Conservation (phyloP, 1,140 invertebrate species). For the Drosophila nigromelanica region DNA sequence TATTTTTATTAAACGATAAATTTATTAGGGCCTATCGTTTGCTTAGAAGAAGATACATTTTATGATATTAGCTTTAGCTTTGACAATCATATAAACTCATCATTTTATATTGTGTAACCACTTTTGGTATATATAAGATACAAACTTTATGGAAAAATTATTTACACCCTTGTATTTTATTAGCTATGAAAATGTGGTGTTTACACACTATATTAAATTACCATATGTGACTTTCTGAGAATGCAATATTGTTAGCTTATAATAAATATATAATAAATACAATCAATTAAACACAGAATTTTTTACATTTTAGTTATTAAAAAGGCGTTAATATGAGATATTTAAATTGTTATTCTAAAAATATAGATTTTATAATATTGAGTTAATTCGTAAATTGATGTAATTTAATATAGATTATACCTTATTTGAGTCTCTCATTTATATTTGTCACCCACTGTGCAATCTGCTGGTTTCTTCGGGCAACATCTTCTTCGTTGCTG, state of each 20-base stretch:
- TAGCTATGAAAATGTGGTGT: background rate
- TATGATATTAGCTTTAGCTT: background rate
- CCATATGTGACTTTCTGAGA: too few relatives aligned
- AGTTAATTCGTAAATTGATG: too few relatives aligned
- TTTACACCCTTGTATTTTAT: background rate
- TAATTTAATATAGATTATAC: background rate
- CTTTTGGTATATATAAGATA: background rate
- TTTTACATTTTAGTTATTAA: too few relatives aligned
- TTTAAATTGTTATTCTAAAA: too few relatives aligned
- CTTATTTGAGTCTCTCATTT: background rate
- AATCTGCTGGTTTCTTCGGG: slow-evolving; percentile 43
- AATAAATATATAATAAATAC: too few relatives aligned
- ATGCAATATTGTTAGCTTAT: too few relatives aligned
- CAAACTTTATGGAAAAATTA: background rate
- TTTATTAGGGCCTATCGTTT: background rate
- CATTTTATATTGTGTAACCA: too few relatives aligned
- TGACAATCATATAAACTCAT: background rate
- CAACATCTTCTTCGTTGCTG: slow-evolving; percentile 30
- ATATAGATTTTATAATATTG: too few relatives aligned
- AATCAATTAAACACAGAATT: too few relatives aligned
- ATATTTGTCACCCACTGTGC: slow-evolving; percentile 38
- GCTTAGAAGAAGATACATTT: background rate
- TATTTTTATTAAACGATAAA: background rate
- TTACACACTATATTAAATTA: too few relatives aligned
- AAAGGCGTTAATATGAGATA: too few relatives aligned